Evolutionary conservation across 2,888 invertebrate species (phyloP), one percentile per base, ranked within the genome.

Genomic region (Heliconius erato): DNA sequence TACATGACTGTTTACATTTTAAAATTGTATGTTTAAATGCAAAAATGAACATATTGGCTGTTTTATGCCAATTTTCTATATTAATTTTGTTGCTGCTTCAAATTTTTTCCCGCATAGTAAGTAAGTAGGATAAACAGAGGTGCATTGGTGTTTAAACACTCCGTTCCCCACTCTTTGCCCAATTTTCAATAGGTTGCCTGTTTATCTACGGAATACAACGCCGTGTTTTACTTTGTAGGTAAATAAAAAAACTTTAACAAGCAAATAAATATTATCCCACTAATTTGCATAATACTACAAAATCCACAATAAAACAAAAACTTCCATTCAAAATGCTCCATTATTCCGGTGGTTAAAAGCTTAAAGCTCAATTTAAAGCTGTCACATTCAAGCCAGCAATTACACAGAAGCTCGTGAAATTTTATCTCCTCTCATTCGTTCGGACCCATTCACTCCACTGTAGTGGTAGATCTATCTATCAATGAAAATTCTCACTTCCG

Each of bases 331-430:
- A 63, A 76, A 76, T 35, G 59, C 35, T 76, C 74, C 59, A 76
- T 76, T 76, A 76, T 76, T 3, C 74, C 59, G 59, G 74, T 76
- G 67, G 77, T 77, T 71, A 77, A 77, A 77, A 77, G 77, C 67
- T 77, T 77, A 77, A 77, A 77, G 77, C 65, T 63, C 77, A 44
- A 65, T 77, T 67, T 44, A 77, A 77, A 77, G 77, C 77, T 65
- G 77, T 77, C 77, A 77, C 77, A 65, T 77, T 63, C 77, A 77
- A 77, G 77, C 77, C 77, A 12, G 77, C 77, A 77, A 77, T 77
- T 77, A 77, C 68, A 79, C 16, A 79, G 54, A 65, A 40, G 67
- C 63, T 69, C 32, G 68, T 79, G 68, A 79, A 68, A 68, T 67
- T 79, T 76, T 49, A 76, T 80, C 59, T 67, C 54, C 59, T 14